These are phyloP conservation scores for Chelonoidis abingdonii DNA, from an alignment of 2,113 vertebrate species.

Conservation along the genomic window DNA sequence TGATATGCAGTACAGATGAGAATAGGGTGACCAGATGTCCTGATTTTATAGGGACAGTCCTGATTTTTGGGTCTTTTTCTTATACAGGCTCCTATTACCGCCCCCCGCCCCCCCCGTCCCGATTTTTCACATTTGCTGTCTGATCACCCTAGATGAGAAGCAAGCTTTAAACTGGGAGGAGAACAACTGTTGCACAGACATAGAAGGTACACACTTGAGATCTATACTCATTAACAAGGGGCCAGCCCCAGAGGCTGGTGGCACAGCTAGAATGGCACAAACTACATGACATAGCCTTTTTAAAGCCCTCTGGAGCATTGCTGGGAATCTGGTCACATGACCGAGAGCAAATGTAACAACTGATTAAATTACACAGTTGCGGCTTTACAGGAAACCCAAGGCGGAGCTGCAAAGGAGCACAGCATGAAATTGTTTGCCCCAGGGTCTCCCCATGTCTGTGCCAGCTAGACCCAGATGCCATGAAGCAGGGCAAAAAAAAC, in stretches of 20 bases:
- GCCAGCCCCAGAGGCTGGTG: background rate
- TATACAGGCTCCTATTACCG: too few relatives aligned
- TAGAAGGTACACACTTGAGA: background rate
- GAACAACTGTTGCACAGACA: background rate
- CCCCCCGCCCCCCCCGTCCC: too few relatives aligned
- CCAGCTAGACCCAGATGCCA: background rate
- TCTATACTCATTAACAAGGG: accelerated
- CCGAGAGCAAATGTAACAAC: background rate
- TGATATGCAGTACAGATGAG: background rate
- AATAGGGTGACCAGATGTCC: too few relatives aligned
- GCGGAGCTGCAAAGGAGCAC: background rate
- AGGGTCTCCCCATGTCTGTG: background rate
- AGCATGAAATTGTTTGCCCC: background rate
- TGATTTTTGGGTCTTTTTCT: too few relatives aligned
- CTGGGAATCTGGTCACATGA: background rate
- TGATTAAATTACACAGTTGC: background rate
- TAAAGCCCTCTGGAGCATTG: background rate
- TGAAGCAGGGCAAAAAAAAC: background rate
- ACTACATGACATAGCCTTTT: background rate
- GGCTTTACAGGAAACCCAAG: background rate
- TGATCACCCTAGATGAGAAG: too few relatives aligned
- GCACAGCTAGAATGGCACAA: accelerated
- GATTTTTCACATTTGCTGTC: too few relatives aligned
- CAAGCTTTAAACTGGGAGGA: background rate
- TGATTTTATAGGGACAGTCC: too few relatives aligned